Evolutionary conservation across 2,888 invertebrate genomes (phyloP), one percentile per base, ranked within the genome.

Genomic region (Meiosimyza decipiens): DNA sequence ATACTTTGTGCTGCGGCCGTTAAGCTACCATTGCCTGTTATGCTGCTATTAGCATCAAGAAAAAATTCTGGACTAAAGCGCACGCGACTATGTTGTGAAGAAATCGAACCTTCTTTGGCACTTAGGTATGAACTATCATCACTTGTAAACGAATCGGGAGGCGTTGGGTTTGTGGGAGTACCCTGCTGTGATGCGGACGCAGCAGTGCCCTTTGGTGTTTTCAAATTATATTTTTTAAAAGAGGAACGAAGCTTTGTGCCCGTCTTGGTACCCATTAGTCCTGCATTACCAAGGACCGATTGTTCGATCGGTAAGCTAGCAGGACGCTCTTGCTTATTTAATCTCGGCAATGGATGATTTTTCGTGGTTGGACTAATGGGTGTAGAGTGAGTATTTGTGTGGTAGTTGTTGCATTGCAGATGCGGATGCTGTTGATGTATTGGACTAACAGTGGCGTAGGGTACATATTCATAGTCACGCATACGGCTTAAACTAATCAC

Each of bases 101-200:
- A 89, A 15, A 91, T 90, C 0, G 90, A 89, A 74, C 89, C 91
- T 81, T 94, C 95, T 81, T 94, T 90, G 18, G 96, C 96, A 11
- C 96, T 96, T 78, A 95, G 92, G 85, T 95, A 96, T 59, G 95
- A 95, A 81, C 94, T 94, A 82, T 95, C 96, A 80, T 96, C 96
- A 81, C 95, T 94, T 0, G 94, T 93, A 74, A 95, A 83, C 77
- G 94, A 94, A 80, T 95, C 95, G 0, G 95, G 95, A 0, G 95
- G 95, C 7, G 95, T 95, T 2, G 94, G 93, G 85, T 94, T 94
- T 0, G 94, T 94, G 18, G 95, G 94, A 0, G 94, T 94, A 16
- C 84, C 82, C 73, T 82, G 82, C 66, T 82, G 82, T n/a, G 82
- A 83, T 80, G 64, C 59, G 13, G 89, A 12, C 28, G 18, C 49